Evolutionary conservation across 2,113 vertebrate genomes (phyloP).

Genomic region (Cynocephalus volans): DNA sequence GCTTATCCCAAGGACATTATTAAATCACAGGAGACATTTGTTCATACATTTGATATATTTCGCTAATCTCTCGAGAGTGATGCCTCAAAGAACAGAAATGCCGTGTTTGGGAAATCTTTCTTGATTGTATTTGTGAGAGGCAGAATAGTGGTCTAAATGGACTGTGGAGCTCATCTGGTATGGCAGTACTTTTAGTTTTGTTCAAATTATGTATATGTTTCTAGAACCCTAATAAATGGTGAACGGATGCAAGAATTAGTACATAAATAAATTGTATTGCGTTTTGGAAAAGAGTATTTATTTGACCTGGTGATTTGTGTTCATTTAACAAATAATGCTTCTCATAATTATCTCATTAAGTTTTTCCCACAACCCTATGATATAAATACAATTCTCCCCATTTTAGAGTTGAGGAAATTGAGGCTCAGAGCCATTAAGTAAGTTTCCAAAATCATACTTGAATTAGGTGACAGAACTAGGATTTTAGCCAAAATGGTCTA

Average conservation of each 20-base stretch:
- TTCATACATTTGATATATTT: conserved; percentile 18
- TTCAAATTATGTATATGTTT: not conserved
- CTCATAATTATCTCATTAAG: not conserved
- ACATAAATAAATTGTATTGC: not conserved
- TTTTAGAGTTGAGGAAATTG: not conserved
- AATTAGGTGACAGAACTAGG: not conserved
- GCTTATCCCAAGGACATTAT: conserved; percentile 1
- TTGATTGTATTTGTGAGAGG: not conserved
- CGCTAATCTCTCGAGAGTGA: conserved; percentile 28
- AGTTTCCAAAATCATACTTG: not conserved
- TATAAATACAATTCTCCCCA: not conserved
- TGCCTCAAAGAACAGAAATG: not conserved
- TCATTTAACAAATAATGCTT: conserved; percentile 47
- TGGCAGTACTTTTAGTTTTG: not conserved
- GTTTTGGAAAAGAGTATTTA: conserved; percentile 28
- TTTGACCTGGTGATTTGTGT: not conserved
- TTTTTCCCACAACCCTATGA: not conserved
- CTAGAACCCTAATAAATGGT: not conserved
- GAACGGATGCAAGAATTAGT: not conserved
- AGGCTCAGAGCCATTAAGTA: not conserved
- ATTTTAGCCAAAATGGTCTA: not conserved
- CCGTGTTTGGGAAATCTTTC: not conserved
- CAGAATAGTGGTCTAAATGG: not conserved
- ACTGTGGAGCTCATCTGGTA: not conserved
- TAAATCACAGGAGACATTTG: conserved; percentile 24